Base-by-base conservation (phyloP, 2,797 vertebrate species). In the Phyllotis vaccarum region DNA sequence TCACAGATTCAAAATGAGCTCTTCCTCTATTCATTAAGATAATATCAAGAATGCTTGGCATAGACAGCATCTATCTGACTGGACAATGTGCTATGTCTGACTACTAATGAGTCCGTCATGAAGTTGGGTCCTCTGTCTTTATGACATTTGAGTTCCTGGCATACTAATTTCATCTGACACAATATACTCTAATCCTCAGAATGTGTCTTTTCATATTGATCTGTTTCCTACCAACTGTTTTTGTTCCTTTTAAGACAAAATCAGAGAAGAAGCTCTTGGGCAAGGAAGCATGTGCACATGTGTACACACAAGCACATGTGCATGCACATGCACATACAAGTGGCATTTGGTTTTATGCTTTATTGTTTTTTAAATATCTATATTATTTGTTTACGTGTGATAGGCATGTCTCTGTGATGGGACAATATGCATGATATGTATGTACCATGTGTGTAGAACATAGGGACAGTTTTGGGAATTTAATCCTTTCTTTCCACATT, bases 81-180 rank as follows among this genome's bases (percentile, higher is more conserved):
- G 76, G 90, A 80, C 96, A 89, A 7, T 1, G n/a, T 81, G 40
- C 95, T 95, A 19, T 49, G 66, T 89, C 91, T 70, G 96, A 68
- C 97, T 97, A 94, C 87, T 98, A 97, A 98, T 97, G 96, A 98
- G 92, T 81, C 91, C 49, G 70, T 96, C 68, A 0, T 78, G 79
- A 97, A 92, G 60, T 92, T 94, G 90, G 96, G 56, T 46, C 94
- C 96, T 96, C 97, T 95, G 89, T 90, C 92, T 96, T 92, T 93
- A 96, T 94, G 95, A 87, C 95, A 95, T 95, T 79, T 89, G 95
- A 97, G 90, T 88, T 98, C 89, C 86, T 90, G 90, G 97, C 81
- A 95, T 89, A 94, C 97, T 96, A 86, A 94, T 97, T 95, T 89
- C 86, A 90, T 95, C 92, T 91, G 27, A 6, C 62, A 94, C 40